Evolutionary conservation across 2,888 invertebrate species (phyloP), one percentile per base, ranked within the genome.

Genomic region (Steromphala cineraria): DNA sequence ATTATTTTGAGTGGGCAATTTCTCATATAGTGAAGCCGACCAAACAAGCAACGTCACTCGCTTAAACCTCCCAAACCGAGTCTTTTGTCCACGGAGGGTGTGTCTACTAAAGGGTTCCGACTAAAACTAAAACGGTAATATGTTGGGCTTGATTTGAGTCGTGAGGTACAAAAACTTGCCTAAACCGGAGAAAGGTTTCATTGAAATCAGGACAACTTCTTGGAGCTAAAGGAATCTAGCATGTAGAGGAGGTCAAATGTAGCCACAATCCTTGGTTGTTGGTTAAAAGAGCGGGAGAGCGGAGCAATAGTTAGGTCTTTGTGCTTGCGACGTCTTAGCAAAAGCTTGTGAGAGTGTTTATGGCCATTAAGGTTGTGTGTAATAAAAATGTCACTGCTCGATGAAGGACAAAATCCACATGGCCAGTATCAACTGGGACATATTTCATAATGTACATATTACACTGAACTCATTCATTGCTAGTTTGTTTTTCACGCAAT

Each of bases 351-450:
- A 71, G 15, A 28, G 31, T 71, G 71, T 71, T 71, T 71, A 71
- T 71, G 71, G 71, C 71, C 31, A 36, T 71, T 71, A 40, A 71
- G 31, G 28, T 36, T 19, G n/a, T 71, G 71, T 40, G 71, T 40
- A 71, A 71, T 71, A 71, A 71, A 71, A 71, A 71, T 71, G 71
- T 71, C 71, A 71, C 71, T 36, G 10, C 40, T 46, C 46, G 36
- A 1, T 40, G 71, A 71, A 71, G 40, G 71, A 71, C 71, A 71
- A 71, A 71, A 36, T 36, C 28, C 71, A 71, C 71, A 71, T 71
- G 71, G 71, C 71, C 36, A 71, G 36, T 71, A 71, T 40, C 19
- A 71, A 71, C 71, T 71, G 28, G 15, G 10, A 71, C 71, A 36
- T 36, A 71, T 71, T 71, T 71, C 36, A 71, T 71, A 36, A 46